Evolutionary conservation across 2,888 invertebrate genomes (phyloP).

Genomic region (Hemicrepidius hirtus): DNA sequence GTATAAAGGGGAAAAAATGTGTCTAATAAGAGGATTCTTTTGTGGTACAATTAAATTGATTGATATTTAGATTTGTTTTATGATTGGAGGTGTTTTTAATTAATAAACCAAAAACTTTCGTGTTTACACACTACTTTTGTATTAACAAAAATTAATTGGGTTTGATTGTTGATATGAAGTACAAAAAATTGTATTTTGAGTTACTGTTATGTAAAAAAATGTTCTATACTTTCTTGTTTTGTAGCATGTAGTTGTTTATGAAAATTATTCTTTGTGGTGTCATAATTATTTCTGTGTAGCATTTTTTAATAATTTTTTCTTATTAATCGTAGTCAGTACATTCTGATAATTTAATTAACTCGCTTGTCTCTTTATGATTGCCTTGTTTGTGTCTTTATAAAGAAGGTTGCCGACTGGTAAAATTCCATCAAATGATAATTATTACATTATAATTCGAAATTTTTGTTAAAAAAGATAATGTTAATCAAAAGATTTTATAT

Average conservation of each 20-base stretch:
- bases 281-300: neutral
- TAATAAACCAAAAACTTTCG: too few relatives aligned
- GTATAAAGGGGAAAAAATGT: too few relatives aligned
- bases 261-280: neutral
- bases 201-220: too few relatives aligned
- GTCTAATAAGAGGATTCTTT: too few relatives aligned
- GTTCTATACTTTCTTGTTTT: neutral
- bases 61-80: too few relatives aligned
- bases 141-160: too few relatives aligned
- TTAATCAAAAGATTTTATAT: neutral
- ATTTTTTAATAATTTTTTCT: neutral
- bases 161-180: too few relatives aligned
- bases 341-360: neutral
- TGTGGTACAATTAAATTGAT: too few relatives aligned
- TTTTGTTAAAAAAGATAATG: slow-evolving; percentile 9
- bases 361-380: slow-evolving; percentile 8
- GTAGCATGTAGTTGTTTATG: too few relatives aligned
- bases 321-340: neutral
- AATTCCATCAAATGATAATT: slow-evolving; percentile 2
- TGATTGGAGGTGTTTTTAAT: too few relatives aligned
- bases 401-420: slow-evolving; percentile 20
- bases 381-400: slow-evolving; percentile 1
- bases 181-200: too few relatives aligned
- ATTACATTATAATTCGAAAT: slow-evolving; percentile 14
- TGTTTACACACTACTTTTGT: too few relatives aligned